Percentiles rank a stretch among this genome's conserved stretches.
Conservation (phyloP, 2,113 vertebrate genomes). For the Xiphophorus hellerii region DNA sequence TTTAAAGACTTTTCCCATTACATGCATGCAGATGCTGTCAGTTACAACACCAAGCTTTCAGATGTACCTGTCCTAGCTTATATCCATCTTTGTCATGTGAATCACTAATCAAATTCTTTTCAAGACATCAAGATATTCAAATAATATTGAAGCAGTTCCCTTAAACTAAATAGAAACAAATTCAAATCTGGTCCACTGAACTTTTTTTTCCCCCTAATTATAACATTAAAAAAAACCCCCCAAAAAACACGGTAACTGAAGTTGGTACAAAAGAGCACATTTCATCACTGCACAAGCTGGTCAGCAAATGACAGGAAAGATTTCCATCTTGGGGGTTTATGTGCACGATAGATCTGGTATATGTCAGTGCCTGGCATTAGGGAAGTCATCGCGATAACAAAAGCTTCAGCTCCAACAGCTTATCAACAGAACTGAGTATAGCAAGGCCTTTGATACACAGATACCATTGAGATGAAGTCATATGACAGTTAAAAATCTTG, state of each 20-base stretch:
- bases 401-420: slow-evolving; percentile 39
- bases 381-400: slow-evolving; percentile 56
- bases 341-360: slow-evolving; percentile 53
- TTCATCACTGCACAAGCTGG: slow-evolving; percentile 9
- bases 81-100: background rate
- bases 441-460: slow-evolving; percentile 54
- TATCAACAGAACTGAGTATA: slow-evolving; percentile 44
- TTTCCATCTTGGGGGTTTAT: slow-evolving; percentile 67
- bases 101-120: background rate
- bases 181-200: background rate
- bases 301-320: slow-evolving; percentile 41
- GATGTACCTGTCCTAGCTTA: background rate
- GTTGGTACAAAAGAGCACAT: background rate
- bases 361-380: slow-evolving; percentile 41
- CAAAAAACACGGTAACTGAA: slow-evolving; percentile 17
- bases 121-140: background rate
- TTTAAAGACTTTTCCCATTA: too few relatives aligned
- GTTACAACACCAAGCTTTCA: background rate
- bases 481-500: slow-evolving; percentile 25
- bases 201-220: background rate
- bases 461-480: slow-evolving; percentile 65
- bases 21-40: too few relatives aligned
- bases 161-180: background rate
- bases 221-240: slow-evolving; percentile 31
- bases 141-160: background rate